A percentile compares a stretch with the other conserved stretches of the same genome.
These are phyloP conservation scores for Micromesistius poutassou DNA, from an alignment of 2,797 vertebrate species.

Conservation along the genomic window DNA sequence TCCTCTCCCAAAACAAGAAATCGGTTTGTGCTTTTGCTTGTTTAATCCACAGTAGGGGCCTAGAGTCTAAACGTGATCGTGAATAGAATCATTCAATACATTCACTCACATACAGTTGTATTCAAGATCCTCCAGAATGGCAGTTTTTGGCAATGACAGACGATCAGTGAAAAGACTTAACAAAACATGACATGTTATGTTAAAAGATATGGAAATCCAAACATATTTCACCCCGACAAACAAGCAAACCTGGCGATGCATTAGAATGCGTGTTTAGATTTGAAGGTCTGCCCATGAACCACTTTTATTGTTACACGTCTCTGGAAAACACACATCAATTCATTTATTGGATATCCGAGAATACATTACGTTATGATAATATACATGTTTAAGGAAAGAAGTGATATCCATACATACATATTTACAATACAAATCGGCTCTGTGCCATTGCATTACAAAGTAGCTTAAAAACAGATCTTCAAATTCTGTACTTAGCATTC, in stretches of 20 bases:
- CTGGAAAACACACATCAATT: slow-evolving; percentile 40
- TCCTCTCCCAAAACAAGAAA: slow-evolving; percentile 51
- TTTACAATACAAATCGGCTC: slow-evolving; percentile 43
- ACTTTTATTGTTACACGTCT: slow-evolving; percentile 39
- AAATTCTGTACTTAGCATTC: slow-evolving; percentile 33
- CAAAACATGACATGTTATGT: slow-evolving; percentile 18
- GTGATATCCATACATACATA: slow-evolving; percentile 46
- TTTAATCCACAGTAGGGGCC: slow-evolving; percentile 47
- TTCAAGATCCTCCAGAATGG: slow-evolving; percentile 58
- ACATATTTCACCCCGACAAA: neutral
- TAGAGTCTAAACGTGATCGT: slow-evolving; percentile 43
- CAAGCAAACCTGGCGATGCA: neutral
- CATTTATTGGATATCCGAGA: slow-evolving; percentile 35
- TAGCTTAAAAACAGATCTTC: slow-evolving; percentile 51
- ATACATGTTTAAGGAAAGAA: slow-evolving; percentile 39
- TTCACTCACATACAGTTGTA: slow-evolving; percentile 46
- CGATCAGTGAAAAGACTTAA: slow-evolving; percentile 41
- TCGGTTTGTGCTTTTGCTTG: slow-evolving; percentile 67
- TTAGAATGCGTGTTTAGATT: slow-evolving; percentile 17
- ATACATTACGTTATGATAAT: slow-evolving; percentile 39
- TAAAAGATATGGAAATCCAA: neutral
- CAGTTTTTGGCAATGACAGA: slow-evolving; percentile 54
- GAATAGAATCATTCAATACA: slow-evolving; percentile 49
- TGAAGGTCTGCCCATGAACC: slow-evolving; percentile 56
- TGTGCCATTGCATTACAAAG: slow-evolving; percentile 23